Percentiles rank a stretch among this genome's conserved stretches.
phyloP scores from a whole-genome alignment of 2,113 vertebrate genomes.

The Ictalurus furcatus region DNA sequence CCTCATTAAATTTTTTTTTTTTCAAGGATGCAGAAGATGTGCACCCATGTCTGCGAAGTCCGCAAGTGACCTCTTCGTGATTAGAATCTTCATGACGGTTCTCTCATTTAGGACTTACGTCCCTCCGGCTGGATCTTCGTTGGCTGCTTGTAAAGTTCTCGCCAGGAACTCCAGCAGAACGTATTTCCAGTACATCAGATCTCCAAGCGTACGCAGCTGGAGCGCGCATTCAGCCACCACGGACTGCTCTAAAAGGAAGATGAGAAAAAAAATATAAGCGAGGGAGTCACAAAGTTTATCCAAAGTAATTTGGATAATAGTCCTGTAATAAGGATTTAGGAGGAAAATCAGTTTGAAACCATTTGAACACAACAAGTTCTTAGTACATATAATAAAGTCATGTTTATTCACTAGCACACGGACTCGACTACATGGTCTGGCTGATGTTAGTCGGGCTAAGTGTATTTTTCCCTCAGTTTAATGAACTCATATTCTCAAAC shows the following conservation, averaged over 20 bases:
- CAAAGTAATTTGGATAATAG: neutral
- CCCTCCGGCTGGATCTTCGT: slow-evolving; percentile 4
- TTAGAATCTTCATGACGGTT: neutral
- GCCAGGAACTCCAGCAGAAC: slow-evolving; percentile 64
- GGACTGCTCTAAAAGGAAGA: slow-evolving; percentile 40
- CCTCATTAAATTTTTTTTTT: neutral
- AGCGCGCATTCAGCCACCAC: slow-evolving; percentile 49
- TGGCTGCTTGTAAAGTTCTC: slow-evolving; percentile 57
- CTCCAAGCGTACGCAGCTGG: slow-evolving; percentile 63
- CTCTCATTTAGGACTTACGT: neutral
- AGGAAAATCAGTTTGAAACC: neutral
- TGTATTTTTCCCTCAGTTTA: too few relatives aligned
- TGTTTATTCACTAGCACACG: neutral
- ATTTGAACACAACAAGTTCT: neutral
- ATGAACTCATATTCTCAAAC: neutral
- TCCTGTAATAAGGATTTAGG: neutral
- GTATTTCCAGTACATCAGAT: slow-evolving; percentile 65
- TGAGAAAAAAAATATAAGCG: neutral
- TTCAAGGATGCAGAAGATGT: neutral
- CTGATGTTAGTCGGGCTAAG: neutral
- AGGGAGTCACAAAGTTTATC: neutral
- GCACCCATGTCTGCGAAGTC: neutral
- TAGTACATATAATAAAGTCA: neutral
- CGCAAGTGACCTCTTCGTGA: too few relatives aligned
- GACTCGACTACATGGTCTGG: neutral